Percentiles rank a stretch among this genome's conserved stretches.
Conservation (phyloP, 2,797 vertebrate species). For the Phrynocephalus vlangalii region DNA sequence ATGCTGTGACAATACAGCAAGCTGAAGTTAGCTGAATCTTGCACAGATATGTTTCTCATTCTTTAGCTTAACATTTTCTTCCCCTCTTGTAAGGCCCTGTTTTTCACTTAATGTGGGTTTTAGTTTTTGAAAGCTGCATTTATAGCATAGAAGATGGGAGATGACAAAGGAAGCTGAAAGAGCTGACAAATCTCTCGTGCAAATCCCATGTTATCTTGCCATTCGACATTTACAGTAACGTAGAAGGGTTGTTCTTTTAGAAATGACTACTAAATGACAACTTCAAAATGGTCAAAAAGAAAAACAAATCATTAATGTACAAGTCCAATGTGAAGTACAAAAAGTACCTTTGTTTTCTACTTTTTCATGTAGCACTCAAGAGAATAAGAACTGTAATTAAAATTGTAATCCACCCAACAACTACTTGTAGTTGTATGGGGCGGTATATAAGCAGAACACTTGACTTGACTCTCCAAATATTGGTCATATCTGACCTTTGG, state of each 20-base stretch:
- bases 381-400: too few relatives aligned
- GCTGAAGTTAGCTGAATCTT: constrained; percentile 17
- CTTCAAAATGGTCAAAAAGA: too few relatives aligned
- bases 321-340: not conserved
- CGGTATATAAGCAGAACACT: too few relatives aligned
- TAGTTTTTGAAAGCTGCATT: not conserved
- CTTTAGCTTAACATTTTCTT: not conserved
- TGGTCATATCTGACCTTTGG: not conserved
- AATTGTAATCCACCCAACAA: too few relatives aligned
- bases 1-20: not conserved
- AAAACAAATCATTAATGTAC: not conserved
- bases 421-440: too few relatives aligned
- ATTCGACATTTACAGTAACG: constrained; percentile 7
- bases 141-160: not conserved
- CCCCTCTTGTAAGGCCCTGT: not conserved
- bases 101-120: not conserved
- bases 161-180: not conserved
- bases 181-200: not conserved
- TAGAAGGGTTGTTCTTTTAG: not conserved
- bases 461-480: not conserved
- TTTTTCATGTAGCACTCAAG: not conserved
- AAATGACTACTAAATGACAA: too few relatives aligned
- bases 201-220: constrained; percentile 23
- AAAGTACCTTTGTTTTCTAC: not conserved
- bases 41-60: not conserved